Percentiles rank a stretch among this genome's conserved stretches.
These are phyloP conservation scores for Catocala fraxini DNA, from an alignment of 2,888 invertebrate species.

Conservation along the genomic window DNA sequence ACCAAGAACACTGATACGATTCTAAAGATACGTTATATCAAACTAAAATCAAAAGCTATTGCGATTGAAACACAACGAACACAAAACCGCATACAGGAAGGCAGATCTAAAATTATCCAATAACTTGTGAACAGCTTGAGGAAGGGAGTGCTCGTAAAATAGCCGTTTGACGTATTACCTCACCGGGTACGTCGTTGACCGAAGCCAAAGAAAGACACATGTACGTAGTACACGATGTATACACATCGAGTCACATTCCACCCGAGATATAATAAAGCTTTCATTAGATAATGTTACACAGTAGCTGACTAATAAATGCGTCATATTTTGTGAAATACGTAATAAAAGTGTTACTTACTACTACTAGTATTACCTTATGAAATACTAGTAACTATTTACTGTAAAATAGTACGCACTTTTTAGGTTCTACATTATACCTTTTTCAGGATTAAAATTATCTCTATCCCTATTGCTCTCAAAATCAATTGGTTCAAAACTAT, in stretches of 20 bases:
- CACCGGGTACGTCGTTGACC: slow-evolving; percentile 42
- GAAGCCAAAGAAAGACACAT: slow-evolving; percentile 44
- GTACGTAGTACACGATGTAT: not conserved
- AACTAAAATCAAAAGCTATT: not conserved
- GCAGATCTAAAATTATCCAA: slow-evolving; percentile 40
- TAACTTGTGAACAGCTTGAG: slow-evolving; percentile 30
- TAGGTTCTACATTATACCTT: no score
- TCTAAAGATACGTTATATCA: not conserved
- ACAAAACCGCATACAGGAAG: slow-evolving; percentile 39
- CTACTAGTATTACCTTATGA: no score
- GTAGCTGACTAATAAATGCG: no score
- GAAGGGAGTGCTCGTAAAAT: slow-evolving; percentile 49
- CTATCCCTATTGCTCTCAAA: no score
- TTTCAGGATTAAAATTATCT: no score
- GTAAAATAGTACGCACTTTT: no score
- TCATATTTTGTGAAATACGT: no score
- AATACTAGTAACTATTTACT: no score
- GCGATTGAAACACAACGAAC: slow-evolving; percentile 5
- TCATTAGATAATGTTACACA: slow-evolving; percentile 28
- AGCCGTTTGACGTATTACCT: slow-evolving; percentile 46
- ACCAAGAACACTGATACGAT: no score
- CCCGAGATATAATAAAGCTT: no score
- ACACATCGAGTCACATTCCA: slow-evolving; percentile 12
- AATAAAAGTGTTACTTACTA: no score
- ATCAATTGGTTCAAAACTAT: no score